A percentile compares a stretch with the other conserved stretches of the same genome.
Evolutionary conservation across 2,113 vertebrate genomes (phyloP).

Genomic region (Leptocoma aspasia): DNA sequence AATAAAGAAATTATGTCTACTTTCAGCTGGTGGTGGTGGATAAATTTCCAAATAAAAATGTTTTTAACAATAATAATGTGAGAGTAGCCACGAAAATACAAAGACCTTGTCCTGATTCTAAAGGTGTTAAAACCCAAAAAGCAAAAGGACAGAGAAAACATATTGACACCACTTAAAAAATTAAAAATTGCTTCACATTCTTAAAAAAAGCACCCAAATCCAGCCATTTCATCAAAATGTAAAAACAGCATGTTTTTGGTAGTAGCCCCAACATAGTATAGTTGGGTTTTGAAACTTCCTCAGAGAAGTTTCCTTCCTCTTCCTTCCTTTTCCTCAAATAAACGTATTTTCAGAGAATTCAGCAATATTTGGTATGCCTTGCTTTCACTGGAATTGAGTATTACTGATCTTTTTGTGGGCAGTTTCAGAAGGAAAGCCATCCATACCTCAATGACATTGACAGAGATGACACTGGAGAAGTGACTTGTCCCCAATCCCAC

Average conservation of each 20-base stretch:
- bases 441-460: accelerated
- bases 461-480: neutral
- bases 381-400: neutral
- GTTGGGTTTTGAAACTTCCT: neutral
- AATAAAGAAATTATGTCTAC: neutral
- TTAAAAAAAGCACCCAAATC: neutral
- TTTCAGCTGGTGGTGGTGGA: accelerated
- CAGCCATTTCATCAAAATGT: neutral
- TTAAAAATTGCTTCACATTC: neutral
- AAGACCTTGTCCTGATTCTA: neutral
- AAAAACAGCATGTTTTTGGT: neutral
- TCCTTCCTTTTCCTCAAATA: neutral
- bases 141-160: neutral
- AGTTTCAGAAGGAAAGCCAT: neutral
- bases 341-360: neutral
- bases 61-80: neutral
- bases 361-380: neutral
- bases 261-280: no score
- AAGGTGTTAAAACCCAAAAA: neutral
- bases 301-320: accelerated
- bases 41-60: neutral
- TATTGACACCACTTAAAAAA: neutral
- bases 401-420: neutral
- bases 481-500: neutral
- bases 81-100: neutral